Evolutionary conservation across 1,140 invertebrate species (phyloP), one percentile per base, ranked within the genome.

Genomic region (Ruditapes philippinarum): DNA sequence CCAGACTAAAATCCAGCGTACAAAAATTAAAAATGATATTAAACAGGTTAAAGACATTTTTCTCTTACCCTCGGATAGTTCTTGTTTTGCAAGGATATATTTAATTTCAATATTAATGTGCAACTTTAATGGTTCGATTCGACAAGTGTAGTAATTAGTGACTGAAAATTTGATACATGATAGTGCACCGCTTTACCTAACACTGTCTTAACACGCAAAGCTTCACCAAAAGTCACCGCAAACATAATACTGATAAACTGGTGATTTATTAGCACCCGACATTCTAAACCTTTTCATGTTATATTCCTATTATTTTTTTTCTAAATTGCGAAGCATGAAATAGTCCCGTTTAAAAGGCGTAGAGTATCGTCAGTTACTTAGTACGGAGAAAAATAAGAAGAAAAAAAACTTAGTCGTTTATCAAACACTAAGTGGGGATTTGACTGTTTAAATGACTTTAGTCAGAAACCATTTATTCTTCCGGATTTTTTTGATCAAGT

Each of bases 221-320:
- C 19, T 78, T 31, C 70, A 78, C 74, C 7, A 78, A 78, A 36
- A 78, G 74, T 25, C 74, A 51, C 74, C 45, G 49, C 25, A 22
- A 49, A 78, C 54, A 51, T 25, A 78, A 54, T 22, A 28, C 74
- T 54, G 74, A 54, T 78, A 36, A 78, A 51, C 17, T 28, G 9
- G 12, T 78, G 74, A 78, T 78, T 78, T 78, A 78, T 78, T 78
- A 78, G 45, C 74, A 78, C 42, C 45, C 28, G 74, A 51, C n/a
- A 78, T 33, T 36, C n/a, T 25, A 78, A 36, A 51, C 45, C 45
- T 49, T 78, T 78, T 78, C 49, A 78, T 78, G 74, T 54, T 33
- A 5, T 22, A 51, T 51, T 12, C 74, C 54, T 36, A 49, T 51
- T 78, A 78, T 49, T 40, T 70, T 70, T 78, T 70, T 70, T 78